Evolutionary conservation across 2,797 vertebrate genomes (phyloP).

Genomic region (Periophthalmus magnuspinnatus): DNA sequence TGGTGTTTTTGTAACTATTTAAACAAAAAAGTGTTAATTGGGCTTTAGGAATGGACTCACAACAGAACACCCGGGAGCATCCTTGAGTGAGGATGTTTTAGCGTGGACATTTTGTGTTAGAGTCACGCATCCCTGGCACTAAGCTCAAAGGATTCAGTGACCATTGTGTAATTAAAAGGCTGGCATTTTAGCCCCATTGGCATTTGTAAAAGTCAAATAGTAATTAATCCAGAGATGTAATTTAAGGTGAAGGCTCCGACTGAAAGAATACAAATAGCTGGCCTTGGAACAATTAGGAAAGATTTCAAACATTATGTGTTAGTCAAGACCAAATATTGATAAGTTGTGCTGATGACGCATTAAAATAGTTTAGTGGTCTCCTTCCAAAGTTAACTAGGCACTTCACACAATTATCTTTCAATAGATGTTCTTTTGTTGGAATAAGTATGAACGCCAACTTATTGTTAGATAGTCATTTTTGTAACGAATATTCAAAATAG

Average conservation of each 20-base stretch:
- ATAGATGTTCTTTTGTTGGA: no score
- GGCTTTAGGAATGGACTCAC: not conserved
- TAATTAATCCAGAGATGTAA: constrained; percentile 20
- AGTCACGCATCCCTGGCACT: constrained; percentile 4
- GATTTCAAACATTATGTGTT: not conserved
- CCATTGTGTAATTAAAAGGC: constrained; percentile 6
- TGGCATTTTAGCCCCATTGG: constrained; percentile 4
- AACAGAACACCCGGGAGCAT: constrained; percentile 34
- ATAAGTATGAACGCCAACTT: no score
- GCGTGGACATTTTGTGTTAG: not conserved
- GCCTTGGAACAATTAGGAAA: not conserved
- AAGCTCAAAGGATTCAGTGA: constrained; percentile 12
- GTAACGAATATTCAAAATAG: no score
- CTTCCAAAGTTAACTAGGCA: not conserved
- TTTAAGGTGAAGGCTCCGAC: constrained; percentile 1
- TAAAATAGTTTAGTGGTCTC: not conserved
- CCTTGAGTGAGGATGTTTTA: constrained; percentile 37
- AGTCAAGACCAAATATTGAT: not conserved
- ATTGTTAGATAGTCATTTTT: no score
- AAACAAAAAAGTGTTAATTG: not conserved
- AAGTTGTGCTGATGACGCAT: not conserved
- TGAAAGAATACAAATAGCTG: constrained; percentile 11
- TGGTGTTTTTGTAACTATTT: not conserved
- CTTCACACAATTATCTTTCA: no score
- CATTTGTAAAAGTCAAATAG: constrained; percentile 24